Percentiles rank a stretch among this genome's conserved stretches.
These are phyloP conservation scores for Chymomyza procnemis DNA, from an alignment of 2,888 invertebrate genomes.

Conservation along the genomic window DNA sequence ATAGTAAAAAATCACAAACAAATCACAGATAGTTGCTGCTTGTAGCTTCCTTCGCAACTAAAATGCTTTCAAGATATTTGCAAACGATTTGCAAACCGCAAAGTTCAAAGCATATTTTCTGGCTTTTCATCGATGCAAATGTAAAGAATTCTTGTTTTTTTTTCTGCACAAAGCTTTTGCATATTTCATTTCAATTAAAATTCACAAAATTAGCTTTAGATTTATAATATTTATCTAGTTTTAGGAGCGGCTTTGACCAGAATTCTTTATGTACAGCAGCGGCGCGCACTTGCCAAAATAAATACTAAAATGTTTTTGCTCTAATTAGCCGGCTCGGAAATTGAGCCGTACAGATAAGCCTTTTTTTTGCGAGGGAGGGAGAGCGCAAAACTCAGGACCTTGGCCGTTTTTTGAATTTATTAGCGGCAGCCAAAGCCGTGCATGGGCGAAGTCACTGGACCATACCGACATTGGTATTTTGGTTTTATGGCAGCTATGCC, in stretches of 20 bases:
- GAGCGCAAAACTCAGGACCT: slow-evolving; percentile 5
- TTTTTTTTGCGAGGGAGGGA: slow-evolving; percentile 21
- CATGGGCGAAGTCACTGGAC: not conserved
- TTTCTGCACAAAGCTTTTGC: slow-evolving; percentile 17
- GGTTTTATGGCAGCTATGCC: slow-evolving; percentile 26
- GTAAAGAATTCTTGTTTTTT: slow-evolving; percentile 9
- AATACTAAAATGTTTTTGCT: slow-evolving; percentile 43
- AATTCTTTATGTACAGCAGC: slow-evolving; percentile 23
- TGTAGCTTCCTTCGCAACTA: not conserved
- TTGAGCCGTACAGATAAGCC: slow-evolving; percentile 49
- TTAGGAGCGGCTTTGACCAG: slow-evolving; percentile 37
- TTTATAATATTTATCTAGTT: slow-evolving; percentile 51
- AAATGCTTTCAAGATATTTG: not conserved
- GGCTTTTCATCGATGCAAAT: slow-evolving; percentile 34
- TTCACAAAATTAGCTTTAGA: slow-evolving; percentile 65
- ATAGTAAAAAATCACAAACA: no score
- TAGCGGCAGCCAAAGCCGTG: slow-evolving; percentile 41
- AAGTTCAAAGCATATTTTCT: slow-evolving; percentile 37
- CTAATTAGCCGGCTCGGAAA: slow-evolving; percentile 54
- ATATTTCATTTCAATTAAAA: slow-evolving; percentile 66
- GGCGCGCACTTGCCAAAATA: no score
- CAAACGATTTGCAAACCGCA: not conserved
- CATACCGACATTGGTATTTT: slow-evolving; percentile 12
- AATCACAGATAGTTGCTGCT: not conserved
- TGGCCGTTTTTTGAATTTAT: slow-evolving; percentile 57